Conservation (phyloP, 2,888 invertebrate species). For the Lissonota sp. region DNA sequence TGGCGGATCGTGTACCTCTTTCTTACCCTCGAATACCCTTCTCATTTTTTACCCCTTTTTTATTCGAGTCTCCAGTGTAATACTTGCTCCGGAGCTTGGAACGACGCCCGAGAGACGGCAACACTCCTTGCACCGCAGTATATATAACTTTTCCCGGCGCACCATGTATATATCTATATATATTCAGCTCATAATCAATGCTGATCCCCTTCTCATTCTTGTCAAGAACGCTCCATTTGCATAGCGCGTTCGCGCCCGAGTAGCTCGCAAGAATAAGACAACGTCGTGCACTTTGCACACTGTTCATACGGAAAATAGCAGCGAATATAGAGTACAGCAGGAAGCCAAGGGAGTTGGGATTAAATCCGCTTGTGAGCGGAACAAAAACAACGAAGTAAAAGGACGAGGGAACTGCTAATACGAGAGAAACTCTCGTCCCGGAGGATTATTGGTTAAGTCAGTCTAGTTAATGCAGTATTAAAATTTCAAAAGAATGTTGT, state of each 20-base stretch:
- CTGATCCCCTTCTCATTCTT: slow-evolving; percentile 13
- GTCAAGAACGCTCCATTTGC: slow-evolving; percentile 51
- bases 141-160: neutral
- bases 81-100: slow-evolving; percentile 12
- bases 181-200: neutral
- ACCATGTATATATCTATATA: neutral
- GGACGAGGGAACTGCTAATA: slow-evolving; percentile 37
- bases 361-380: slow-evolving; percentile 56
- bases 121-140: slow-evolving; percentile 24
- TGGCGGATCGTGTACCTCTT: slow-evolving; percentile 68
- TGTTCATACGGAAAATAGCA: neutral
- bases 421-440: slow-evolving; percentile 20
- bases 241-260: slow-evolving; percentile 27
- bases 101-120: slow-evolving; percentile 27
- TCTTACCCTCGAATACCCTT: slow-evolving; percentile 38
- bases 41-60: too few relatives aligned
- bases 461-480: too few relatives aligned
- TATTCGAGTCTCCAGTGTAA: neutral
- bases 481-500: too few relatives aligned
- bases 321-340: slow-evolving; percentile 3
- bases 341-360: slow-evolving; percentile 10
- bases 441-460: neutral
- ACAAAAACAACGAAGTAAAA: neutral
- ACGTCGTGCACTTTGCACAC: neutral
- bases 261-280: slow-evolving; percentile 9